A percentile compares a stretch with the other conserved stretches of the same genome.
These are phyloP conservation scores for Zaprionus vittiger DNA, from an alignment of 1,140 invertebrate genomes.

Conservation along the genomic window DNA sequence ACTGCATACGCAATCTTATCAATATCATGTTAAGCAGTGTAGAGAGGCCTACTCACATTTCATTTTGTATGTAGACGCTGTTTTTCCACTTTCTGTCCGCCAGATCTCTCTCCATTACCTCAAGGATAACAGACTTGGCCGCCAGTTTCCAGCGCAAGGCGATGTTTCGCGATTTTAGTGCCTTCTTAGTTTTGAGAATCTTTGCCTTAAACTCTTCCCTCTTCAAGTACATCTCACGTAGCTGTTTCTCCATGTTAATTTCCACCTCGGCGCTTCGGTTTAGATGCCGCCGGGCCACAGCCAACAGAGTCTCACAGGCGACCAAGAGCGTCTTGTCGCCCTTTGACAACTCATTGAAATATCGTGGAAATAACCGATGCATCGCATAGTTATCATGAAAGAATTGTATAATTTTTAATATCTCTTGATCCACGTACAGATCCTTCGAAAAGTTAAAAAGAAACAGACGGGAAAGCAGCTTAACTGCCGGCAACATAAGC, in stretches of 20 bases:
- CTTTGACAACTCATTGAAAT: conserved; percentile 14
- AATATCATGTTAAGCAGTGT: no score
- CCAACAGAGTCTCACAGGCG: conserved; percentile 51
- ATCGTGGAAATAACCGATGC: conserved; percentile 43
- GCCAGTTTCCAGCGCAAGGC: conserved; percentile 55
- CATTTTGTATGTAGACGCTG: conserved; percentile 66
- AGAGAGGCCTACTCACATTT: conserved; percentile 49
- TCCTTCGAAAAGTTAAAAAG: neutral
- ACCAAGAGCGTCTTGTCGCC: conserved; percentile 42
- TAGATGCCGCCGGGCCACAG: conserved; percentile 52
- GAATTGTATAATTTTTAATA: conserved; percentile 49
- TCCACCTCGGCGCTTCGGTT: conserved; percentile 53
- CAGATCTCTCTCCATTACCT: conserved; percentile 59
- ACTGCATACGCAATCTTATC: conserved; percentile 14
- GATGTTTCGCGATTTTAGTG: conserved; percentile 24
- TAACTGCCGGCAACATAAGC: conserved; percentile 24
- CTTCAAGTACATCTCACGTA: conserved; percentile 53
- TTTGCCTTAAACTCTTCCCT: conserved; percentile 31
- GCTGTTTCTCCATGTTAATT: conserved; percentile 57
- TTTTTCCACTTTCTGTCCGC: conserved; percentile 68
- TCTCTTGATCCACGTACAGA: conserved; percentile 29
- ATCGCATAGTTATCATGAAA: conserved; percentile 51
- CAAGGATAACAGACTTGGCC: conserved; percentile 43
- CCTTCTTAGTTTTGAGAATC: neutral
- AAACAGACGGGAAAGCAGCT: neutral